Conservation (phyloP, 2,888 invertebrate species). For the Eilema griseolum region DNA sequence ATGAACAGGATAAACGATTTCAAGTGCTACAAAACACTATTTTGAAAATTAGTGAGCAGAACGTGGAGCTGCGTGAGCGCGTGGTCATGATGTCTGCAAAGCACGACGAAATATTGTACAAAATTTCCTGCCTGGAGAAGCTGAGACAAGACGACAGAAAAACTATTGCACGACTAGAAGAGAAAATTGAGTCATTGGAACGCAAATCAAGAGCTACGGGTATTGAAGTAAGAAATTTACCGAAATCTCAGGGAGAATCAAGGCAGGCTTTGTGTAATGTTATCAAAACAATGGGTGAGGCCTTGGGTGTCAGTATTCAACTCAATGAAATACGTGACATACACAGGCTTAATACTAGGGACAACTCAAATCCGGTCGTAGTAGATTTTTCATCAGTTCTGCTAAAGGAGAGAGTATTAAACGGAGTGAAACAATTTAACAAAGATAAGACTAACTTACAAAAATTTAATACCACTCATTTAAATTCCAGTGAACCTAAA, state of each 20-base stretch:
- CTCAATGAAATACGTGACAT: conserved; percentile 26
- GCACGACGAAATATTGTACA: not conserved
- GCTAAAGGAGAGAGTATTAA: too few species aligned
- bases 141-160: not conserved
- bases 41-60: not conserved
- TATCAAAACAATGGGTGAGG: not conserved
- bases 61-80: not conserved
- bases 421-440: not conserved
- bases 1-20: not conserved
- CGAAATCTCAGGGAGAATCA: conserved; percentile 1
- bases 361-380: conserved; percentile 23
- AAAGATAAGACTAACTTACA: not conserved
- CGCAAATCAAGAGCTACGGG: not conserved
- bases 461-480: not conserved
- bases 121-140: not conserved
- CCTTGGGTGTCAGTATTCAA: not conserved
- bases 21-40: not conserved
- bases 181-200: conserved; percentile 7
- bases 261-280: not conserved
- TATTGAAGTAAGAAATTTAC: conserved; percentile 3
- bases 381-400: not conserved
- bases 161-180: not conserved
- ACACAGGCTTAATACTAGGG: conserved; percentile 26
- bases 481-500: not conserved
- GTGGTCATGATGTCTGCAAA: not conserved